A percentile compares a stretch with the other conserved stretches of the same genome.
These are phyloP conservation scores for Zoroaster sp. DNA, from an alignment of 53 echinoderm and acorn worm species.

Conservation along the genomic window DNA sequence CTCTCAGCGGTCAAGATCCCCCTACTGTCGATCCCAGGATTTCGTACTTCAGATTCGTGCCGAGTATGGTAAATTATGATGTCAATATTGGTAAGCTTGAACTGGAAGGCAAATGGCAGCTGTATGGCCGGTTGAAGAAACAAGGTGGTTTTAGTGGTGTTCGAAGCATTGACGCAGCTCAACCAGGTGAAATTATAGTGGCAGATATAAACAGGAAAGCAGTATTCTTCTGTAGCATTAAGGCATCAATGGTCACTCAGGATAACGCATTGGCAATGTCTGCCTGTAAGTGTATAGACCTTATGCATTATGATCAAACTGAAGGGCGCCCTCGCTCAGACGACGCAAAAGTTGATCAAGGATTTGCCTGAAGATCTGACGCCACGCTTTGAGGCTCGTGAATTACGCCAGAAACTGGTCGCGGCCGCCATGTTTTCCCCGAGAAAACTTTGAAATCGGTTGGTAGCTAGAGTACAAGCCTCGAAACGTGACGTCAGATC, in stretches of 20 bases:
- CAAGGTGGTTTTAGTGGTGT: not conserved
- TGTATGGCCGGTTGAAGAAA: not conserved
- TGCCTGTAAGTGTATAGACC: not conserved
- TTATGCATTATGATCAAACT: not conserved
- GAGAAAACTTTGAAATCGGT: too few species aligned
- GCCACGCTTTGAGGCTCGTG: too few species aligned
- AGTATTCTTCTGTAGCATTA: not conserved
- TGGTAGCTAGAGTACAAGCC: too few species aligned
- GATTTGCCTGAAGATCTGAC: too few species aligned
- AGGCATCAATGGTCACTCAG: not conserved
- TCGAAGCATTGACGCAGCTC: not conserved
- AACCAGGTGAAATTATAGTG: not conserved
- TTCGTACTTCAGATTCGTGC: not conserved
- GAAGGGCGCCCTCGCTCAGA: too few species aligned
- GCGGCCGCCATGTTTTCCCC: too few species aligned
- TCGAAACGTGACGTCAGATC: too few species aligned
- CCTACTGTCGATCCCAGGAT: not conserved
- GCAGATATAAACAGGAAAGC: too few species aligned
- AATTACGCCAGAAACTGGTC: too few species aligned
- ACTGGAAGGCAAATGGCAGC: not conserved
- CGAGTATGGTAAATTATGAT: too few species aligned
- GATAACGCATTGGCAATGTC: not conserved
- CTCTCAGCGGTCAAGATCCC: not conserved
- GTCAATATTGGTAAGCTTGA: not conserved
- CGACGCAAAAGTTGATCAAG: too few species aligned